Percentiles rank a stretch among this genome's conserved stretches.
Evolutionary conservation across 1,140 invertebrate species (phyloP).

Genomic region (Heliconius hewitsoni): DNA sequence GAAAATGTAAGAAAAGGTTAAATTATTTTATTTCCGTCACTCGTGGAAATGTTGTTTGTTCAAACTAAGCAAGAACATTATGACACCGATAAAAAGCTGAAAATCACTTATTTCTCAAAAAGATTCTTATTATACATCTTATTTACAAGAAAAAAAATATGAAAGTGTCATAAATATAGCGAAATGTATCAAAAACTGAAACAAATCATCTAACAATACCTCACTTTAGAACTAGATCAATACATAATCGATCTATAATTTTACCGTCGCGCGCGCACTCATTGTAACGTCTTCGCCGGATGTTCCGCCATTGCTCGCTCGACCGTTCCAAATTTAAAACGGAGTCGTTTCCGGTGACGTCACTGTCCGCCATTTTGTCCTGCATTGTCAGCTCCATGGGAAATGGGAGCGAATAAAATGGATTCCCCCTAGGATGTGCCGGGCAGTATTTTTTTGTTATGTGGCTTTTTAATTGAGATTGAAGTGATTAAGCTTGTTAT

Average conservation of each 20-base stretch:
- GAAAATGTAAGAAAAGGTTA: too few species aligned
- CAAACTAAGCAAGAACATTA: too few species aligned
- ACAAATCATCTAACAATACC: slow-evolving; percentile 32
- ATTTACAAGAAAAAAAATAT: neutral
- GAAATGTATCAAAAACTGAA: neutral
- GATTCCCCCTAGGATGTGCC: slow-evolving; percentile 27
- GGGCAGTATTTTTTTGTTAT: slow-evolving; percentile 17
- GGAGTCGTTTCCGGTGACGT: slow-evolving; percentile 79
- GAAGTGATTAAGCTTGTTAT: slow-evolving; percentile 1
- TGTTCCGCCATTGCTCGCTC: slow-evolving; percentile 78
- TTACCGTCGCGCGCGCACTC: slow-evolving; percentile 59
- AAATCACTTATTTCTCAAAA: too few species aligned
- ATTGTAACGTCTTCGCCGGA: slow-evolving; percentile 79
- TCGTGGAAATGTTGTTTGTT: too few species aligned
- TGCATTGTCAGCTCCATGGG: slow-evolving; percentile 67
- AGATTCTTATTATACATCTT: neutral
- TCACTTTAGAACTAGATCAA: slow-evolving; percentile 41
- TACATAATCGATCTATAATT: slow-evolving; percentile 39
- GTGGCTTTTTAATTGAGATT: slow-evolving; percentile 6
- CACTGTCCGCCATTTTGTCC: slow-evolving; percentile 76
- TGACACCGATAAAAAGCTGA: too few species aligned
- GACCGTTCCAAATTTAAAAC: slow-evolving; percentile 80
- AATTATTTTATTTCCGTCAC: too few species aligned
- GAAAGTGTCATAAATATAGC: neutral
- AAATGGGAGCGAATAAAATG: slow-evolving; percentile 50